phyloP scores from a whole-genome alignment of 2,797 vertebrate species.

The Sciurus vulgaris region DNA sequence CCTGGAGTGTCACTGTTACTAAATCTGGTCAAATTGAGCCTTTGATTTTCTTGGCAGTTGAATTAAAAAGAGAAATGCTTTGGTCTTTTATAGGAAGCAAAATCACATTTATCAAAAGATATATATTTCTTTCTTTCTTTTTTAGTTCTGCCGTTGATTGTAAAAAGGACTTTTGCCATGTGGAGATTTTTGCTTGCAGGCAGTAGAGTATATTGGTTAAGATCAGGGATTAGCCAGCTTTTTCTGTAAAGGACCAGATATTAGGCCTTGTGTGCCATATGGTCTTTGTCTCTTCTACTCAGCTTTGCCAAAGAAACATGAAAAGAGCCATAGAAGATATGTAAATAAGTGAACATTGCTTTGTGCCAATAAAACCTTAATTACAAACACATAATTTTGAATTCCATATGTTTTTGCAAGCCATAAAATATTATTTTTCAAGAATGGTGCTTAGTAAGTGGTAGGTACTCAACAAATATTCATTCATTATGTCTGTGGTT shows the following conservation, averaged over 20 bases:
- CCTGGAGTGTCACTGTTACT: background rate
- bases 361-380: background rate
- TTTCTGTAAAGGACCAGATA: background rate
- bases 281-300: background rate
- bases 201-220: background rate
- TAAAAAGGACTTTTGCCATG: background rate
- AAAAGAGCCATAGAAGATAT: background rate
- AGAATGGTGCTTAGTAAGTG: background rate
- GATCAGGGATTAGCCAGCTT: background rate
- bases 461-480: background rate
- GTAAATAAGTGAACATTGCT: background rate
- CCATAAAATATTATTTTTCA: constrained; percentile 9
- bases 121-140: background rate
- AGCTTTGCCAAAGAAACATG: background rate
- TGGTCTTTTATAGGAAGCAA: background rate
- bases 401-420: background rate
- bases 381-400: background rate
- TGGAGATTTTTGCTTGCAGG: background rate
- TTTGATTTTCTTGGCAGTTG: background rate
- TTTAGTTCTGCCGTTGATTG: background rate
- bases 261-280: background rate
- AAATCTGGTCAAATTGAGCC: background rate
- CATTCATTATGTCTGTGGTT: background rate
- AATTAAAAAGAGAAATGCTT: constrained; percentile 48
- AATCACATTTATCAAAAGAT: constrained; percentile 4